Base-by-base conservation (phyloP, 2,113 vertebrate genomes). In the Scartelaos histophorus region DNA sequence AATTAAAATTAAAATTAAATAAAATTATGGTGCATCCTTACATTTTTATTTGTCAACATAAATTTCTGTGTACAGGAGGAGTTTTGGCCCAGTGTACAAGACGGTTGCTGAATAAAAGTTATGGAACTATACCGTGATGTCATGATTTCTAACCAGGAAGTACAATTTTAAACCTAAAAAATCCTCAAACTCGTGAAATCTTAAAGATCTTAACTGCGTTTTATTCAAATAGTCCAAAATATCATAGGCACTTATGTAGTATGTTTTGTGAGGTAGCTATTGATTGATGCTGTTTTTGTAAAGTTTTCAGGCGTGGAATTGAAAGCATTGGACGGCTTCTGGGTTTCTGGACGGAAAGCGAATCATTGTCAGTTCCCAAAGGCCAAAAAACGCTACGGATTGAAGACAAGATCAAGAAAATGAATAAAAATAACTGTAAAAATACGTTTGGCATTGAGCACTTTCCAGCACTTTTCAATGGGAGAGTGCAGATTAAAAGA, bases 231-330 rank as follows among this genome's bases (percentile, higher is more conserved):
- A 29, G 29, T 29, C 29, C 29, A 29, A 29, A 90, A 61, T 81
- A 73, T 66, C 72, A 46, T 70, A 68, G 83, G 79, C 65, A 53
- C 88, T 88, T 87, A n/a, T 29, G 85, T 82, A 82, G 83, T 82
- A 35, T 13, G 86, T 78, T 87, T 84, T 74, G 72, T 46, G 72
- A 81, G 84, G 80, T 70, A 69, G 78, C 65, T 84, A 81, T 82
- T 82, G 84, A 92, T 87, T 88, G 81, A 87, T 88, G 79, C 77
- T 72, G 70, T 70, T 79, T 80, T 76, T 75, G 56, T 62, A 71
- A 86, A 76, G 79, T 81, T 79, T 81, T 79, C 76, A 85, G 80
- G 85, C 76, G 34, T 82, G 82, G 85, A 83, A 87, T 83, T 90
- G 79, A 88, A 91, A 81, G 72, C 65, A 71, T 78, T 83, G 75